Conservation (phyloP, 2,113 vertebrate genomes). For the Oryzias javanicus region DNA sequence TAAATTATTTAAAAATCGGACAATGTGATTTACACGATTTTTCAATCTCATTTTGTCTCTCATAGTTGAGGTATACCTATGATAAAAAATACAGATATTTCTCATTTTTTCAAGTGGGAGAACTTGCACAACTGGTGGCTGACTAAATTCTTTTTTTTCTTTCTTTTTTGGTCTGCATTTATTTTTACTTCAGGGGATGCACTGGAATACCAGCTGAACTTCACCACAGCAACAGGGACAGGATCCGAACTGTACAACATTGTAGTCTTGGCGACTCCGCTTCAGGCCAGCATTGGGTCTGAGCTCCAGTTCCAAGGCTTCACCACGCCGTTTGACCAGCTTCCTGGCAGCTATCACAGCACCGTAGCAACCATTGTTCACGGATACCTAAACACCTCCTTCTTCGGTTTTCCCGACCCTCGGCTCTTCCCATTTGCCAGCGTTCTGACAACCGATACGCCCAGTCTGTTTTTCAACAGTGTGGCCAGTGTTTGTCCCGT, state of each 20-base stretch:
- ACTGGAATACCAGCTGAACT: slow-evolving; percentile 84
- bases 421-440: slow-evolving; percentile 92
- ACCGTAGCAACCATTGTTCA: slow-evolving; percentile 89
- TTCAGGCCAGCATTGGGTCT: slow-evolving; percentile 76
- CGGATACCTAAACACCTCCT: slow-evolving; percentile 95
- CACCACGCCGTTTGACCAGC: slow-evolving; percentile 70
- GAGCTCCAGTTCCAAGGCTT: slow-evolving; percentile 86
- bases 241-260: slow-evolving; percentile 86
- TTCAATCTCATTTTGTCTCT: too few relatives aligned
- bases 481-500: slow-evolving; percentile 90
- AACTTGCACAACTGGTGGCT: too few relatives aligned
- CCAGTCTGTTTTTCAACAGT: slow-evolving; percentile 85
- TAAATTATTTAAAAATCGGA: too few relatives aligned
- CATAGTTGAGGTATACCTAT: too few relatives aligned
- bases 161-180: too few relatives aligned
- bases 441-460: slow-evolving; percentile 87
- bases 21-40: too few relatives aligned
- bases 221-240: slow-evolving; percentile 68
- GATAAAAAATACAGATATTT: too few relatives aligned
- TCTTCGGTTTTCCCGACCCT: slow-evolving; percentile 92
- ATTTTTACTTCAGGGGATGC: slow-evolving; percentile 76
- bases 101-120: too few relatives aligned
- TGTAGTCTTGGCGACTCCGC: slow-evolving; percentile 87
- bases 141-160: too few relatives aligned
- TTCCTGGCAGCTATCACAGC: slow-evolving; percentile 83